Evolutionary conservation across 2,113 vertebrate genomes (phyloP).

Genomic region (Tupaia chinensis): DNA sequence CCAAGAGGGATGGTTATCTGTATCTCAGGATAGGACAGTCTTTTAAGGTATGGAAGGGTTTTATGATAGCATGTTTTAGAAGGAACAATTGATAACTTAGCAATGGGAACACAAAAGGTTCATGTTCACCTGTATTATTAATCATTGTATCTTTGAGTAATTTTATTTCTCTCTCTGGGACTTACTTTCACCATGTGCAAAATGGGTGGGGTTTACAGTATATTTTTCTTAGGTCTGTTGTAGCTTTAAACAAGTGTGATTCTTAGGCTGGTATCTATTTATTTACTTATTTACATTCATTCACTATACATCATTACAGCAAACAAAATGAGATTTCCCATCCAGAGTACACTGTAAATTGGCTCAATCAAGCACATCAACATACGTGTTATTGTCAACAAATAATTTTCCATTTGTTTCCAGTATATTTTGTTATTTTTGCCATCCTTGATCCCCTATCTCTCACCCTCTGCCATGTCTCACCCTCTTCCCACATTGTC

Average conservation of each 20-base stretch:
- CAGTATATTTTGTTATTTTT: too few relatives aligned
- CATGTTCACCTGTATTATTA: not conserved
- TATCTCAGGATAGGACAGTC: not conserved
- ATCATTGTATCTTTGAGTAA: not conserved
- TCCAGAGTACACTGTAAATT: too few relatives aligned
- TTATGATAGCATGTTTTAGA: not conserved
- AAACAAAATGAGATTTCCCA: too few relatives aligned
- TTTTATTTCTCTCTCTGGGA: not conserved
- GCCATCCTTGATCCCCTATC: too few relatives aligned
- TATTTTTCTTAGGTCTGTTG: not conserved
- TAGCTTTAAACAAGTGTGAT: not conserved
- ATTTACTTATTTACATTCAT: too few relatives aligned
- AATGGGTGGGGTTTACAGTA: not conserved
- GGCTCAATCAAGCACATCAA: too few relatives aligned
- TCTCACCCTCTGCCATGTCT: too few relatives aligned
- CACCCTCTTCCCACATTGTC: too few relatives aligned
- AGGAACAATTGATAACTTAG: not conserved
- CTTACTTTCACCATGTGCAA: not conserved
- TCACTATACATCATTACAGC: too few relatives aligned
- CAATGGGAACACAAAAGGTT: not conserved
- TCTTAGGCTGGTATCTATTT: not conserved
- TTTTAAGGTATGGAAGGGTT: not conserved
- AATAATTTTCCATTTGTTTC: too few relatives aligned
- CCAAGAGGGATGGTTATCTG: constrained; percentile 20
- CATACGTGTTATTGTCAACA: too few relatives aligned